Evolutionary conservation across 1,140 invertebrate genomes (phyloP), one percentile per base, ranked within the genome.

Genomic region (Eurytemora carolleeae): DNA sequence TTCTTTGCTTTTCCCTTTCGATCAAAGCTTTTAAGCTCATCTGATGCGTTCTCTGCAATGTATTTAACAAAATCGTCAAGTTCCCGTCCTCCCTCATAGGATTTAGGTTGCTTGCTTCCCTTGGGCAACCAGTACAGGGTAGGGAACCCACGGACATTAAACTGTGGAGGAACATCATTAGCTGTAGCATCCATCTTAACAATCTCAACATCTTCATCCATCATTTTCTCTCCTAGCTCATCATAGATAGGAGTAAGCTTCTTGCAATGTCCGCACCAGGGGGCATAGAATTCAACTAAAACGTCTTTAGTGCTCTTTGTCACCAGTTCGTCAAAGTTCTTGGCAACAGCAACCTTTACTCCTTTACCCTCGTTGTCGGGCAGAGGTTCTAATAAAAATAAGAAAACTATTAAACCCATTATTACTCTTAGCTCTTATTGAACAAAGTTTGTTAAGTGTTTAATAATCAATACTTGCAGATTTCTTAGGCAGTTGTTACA

Each of bases 251-350:
- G 95, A 53, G 88, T 80, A 18, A 99, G 76, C 71, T 88, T 90
- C 75, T 96, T 96, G 76, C 95, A 99, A 70, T 98, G 95, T 65
- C 94, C 94, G 73, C 95, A 98, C 93, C 93, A 98, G 0, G 93
- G 92, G 25, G 93, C 93, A 75, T 98, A 98, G 75, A 98, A 98
- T 73, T 98, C 93, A 65, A 98, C 82, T 2, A 99, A 76, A 2
- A 88, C 88, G 74, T 99, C 95, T 70, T 93, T 89, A 23, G 77
- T 84, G 66, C 85, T 85, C 70, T 98, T 85, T 3, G 80, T 84
- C 0, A 98, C 90, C 55, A 98, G 76, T 61, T 98, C 86, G 70
- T 97, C 85, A 75, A 98, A 98, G 75, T 97, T 98, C 73, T 91
- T 93, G 19, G 81, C 94, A 17, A 98, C 95, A 21, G 88, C 91